phyloP scores from a whole-genome alignment of 2,113 vertebrate genomes.

The Phyllopteryx taeniolatus region DNA sequence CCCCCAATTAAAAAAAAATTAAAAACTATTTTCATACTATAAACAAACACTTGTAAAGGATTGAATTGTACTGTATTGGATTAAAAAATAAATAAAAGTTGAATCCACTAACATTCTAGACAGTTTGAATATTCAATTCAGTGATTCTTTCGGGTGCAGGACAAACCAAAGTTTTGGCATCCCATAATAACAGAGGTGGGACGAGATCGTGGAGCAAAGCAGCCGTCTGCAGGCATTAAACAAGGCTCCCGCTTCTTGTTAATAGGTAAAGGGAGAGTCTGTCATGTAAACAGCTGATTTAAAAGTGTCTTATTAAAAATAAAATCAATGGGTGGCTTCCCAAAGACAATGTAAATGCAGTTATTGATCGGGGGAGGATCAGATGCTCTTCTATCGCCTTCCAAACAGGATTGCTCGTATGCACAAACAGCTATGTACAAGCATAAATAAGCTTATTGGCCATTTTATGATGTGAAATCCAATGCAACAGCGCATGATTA shows the following conservation, averaged over 20 bases:
- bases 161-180: background rate
- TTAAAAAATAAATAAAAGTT: too few relatives aligned
- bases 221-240: conserved; percentile 4
- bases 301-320: conserved; percentile 19
- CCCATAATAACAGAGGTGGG: background rate
- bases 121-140: too few relatives aligned
- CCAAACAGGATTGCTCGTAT: conserved; percentile 3
- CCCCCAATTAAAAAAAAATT: too few relatives aligned
- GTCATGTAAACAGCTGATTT: conserved; percentile 20
- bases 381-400: background rate
- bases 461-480: background rate
- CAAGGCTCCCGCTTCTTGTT: conserved; percentile 7
- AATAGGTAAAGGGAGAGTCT: conserved; percentile 7
- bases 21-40: too few relatives aligned
- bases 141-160: too few relatives aligned
- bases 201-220: too few relatives aligned
- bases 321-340: conserved; percentile 9
- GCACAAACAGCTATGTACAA: background rate
- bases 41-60: too few relatives aligned
- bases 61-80: too few relatives aligned
- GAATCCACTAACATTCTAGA: too few relatives aligned
- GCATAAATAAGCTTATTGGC: background rate
- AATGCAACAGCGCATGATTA: background rate
- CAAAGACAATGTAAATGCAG: conserved; percentile 8
- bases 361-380: conserved; percentile 19